Conservation (phyloP, 2,113 vertebrate genomes). For the Chaetodon trifascialis region DNA sequence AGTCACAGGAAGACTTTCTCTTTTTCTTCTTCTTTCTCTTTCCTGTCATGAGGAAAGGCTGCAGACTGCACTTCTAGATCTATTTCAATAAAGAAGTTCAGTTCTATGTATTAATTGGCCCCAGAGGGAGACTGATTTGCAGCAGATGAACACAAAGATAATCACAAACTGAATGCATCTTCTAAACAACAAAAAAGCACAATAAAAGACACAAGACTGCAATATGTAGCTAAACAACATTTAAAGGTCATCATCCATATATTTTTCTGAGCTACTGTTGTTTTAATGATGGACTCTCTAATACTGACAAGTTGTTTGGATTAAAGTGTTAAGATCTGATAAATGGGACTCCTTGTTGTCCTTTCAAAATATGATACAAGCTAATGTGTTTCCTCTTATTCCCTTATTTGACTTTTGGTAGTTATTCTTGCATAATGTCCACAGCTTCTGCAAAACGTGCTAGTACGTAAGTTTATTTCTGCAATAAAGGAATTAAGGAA, state of each 20-base stretch:
- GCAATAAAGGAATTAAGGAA: background rate
- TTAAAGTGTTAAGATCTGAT: background rate
- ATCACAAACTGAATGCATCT: background rate
- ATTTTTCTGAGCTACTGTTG: background rate
- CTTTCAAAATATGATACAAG: background rate
- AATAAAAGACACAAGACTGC: background rate
- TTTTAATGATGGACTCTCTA: background rate
- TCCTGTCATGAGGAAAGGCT: slow-evolving; percentile 55
- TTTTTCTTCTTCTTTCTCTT: slow-evolving; percentile 78
- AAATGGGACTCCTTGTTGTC: background rate
- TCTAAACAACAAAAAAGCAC: background rate
- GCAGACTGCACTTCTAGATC: background rate
- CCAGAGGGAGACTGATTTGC: background rate
- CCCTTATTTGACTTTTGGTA: background rate
- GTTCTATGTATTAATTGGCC: background rate
- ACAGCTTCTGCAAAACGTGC: background rate
- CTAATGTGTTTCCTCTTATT: background rate
- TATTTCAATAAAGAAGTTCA: background rate
- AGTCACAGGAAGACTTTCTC: slow-evolving; percentile 22
- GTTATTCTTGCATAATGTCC: background rate
- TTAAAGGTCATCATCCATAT: background rate
- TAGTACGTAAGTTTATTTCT: background rate
- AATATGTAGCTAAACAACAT: background rate
- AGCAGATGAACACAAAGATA: background rate
- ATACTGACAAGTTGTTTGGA: background rate